Conservation (phyloP, 2,888 invertebrate genomes). For the Melipona bicolor region DNA sequence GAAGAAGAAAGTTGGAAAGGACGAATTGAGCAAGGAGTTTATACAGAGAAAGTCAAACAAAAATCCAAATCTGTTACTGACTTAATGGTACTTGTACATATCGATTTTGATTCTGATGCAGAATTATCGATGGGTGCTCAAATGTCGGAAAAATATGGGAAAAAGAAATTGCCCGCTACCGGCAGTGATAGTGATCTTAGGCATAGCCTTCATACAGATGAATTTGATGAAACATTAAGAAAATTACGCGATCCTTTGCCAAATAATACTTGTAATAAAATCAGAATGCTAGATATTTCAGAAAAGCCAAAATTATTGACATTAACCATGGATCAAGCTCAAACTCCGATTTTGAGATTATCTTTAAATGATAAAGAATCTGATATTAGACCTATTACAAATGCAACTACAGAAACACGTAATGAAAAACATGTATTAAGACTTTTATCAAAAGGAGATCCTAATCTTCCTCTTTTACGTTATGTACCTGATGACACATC, state of each 20-base stretch:
- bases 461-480: conserved; percentile 72
- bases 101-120: conserved; percentile 88
- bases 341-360: conserved; percentile 79
- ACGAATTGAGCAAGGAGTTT: conserved; percentile 86
- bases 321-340: conserved; percentile 72
- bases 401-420: conserved; percentile 42
- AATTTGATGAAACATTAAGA: conserved; percentile 86
- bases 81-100: conserved; percentile 88
- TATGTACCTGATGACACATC: conserved; percentile 71
- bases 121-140: conserved; percentile 84
- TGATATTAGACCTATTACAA: not conserved
- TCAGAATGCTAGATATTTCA: conserved; percentile 57
- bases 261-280: conserved; percentile 66
- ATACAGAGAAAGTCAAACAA: conserved; percentile 87
- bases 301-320: conserved; percentile 76
- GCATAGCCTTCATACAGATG: conserved; percentile 84
- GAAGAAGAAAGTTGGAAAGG: conserved; percentile 88
- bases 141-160: conserved; percentile 73
- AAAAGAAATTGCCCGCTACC: conserved; percentile 81
- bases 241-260: conserved; percentile 77
- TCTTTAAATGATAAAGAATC: conserved; percentile 62
- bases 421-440: conserved; percentile 72
- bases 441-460: conserved; percentile 73
- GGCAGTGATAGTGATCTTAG: conserved; percentile 87
- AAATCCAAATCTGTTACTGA: conserved; percentile 89